phyloP scores from a whole-genome alignment of 1,140 invertebrate species.

The Pectinophora gossypiella region DNA sequence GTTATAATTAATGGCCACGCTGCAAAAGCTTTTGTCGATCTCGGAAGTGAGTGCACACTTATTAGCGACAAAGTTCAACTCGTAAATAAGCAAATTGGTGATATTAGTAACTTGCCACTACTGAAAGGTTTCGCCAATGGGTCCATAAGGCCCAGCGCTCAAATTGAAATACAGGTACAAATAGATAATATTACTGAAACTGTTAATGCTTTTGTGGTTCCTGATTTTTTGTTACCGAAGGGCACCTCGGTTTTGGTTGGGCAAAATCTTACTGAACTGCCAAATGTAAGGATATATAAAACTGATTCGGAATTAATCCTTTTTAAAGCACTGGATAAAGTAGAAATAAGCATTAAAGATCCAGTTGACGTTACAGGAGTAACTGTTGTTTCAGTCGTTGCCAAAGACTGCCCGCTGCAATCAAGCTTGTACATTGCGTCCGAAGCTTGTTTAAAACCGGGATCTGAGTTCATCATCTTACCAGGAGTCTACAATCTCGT shows the following conservation, averaged over 20 bases:
- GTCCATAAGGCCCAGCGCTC: neutral
- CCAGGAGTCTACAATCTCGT: neutral
- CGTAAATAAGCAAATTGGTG: neutral
- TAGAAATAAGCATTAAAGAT: neutral
- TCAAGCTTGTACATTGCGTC: neutral
- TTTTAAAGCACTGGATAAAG: neutral
- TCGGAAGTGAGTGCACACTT: neutral
- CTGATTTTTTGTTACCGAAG: neutral
- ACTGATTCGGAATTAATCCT: neutral
- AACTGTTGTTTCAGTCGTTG: neutral
- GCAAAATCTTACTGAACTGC: neutral
- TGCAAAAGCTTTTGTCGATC: neutral
- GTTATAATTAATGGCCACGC: neutral
- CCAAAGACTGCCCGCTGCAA: neutral
- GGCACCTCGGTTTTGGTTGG: neutral
- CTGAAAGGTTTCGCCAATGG: neutral
- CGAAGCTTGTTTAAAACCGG: neutral
- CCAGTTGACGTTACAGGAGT: neutral
- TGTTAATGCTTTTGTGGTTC: neutral
- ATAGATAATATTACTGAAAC: neutral
- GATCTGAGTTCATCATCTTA: constrained; percentile 1
- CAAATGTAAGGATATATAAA: neutral
- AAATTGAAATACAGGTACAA: neutral
- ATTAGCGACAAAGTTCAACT: neutral
- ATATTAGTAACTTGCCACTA: neutral